Conservation (phyloP, 2,888 invertebrate species). For the Drosophila rubida region DNA sequence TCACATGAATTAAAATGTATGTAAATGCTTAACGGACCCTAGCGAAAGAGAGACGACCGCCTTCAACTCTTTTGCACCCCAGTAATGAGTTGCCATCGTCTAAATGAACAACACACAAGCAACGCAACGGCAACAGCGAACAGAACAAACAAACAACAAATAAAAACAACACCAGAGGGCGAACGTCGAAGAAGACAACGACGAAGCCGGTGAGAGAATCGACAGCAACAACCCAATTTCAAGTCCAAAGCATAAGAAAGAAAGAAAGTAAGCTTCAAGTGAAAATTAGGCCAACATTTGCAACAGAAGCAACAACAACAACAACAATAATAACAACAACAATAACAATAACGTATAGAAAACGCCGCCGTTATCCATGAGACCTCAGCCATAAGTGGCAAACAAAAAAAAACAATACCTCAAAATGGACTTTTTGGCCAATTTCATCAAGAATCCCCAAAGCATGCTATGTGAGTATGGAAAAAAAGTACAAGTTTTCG, state of each 20-base stretch:
- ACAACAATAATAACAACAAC: slow-evolving; percentile 15
- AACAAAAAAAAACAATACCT: slow-evolving; percentile 1
- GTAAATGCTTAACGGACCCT: slow-evolving; percentile 30
- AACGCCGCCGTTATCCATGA: slow-evolving; percentile 30
- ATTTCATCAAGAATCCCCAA: slow-evolving; percentile 67
- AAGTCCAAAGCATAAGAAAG: slow-evolving; percentile 31
- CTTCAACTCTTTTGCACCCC: slow-evolving; percentile 9
- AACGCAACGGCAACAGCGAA: slow-evolving; percentile 13
- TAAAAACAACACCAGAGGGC: slow-evolving; percentile 31
- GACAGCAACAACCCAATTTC: slow-evolving; percentile 25
- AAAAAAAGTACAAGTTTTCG: not conserved
- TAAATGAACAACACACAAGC: slow-evolving; percentile 27
- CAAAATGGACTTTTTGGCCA: slow-evolving; percentile 78
- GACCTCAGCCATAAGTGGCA: slow-evolving; percentile 27
- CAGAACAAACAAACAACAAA: slow-evolving; percentile 25
- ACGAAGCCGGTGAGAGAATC: slow-evolving; percentile 36
- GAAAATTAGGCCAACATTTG: slow-evolving; percentile 70
- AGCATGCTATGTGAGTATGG: slow-evolving; percentile 77
- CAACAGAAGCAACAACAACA: slow-evolving; percentile 6
- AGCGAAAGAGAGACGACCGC: slow-evolving; percentile 6
- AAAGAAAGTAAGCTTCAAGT: slow-evolving; percentile 65
- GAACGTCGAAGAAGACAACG: slow-evolving; percentile 8
- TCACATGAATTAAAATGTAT: slow-evolving; percentile 29
- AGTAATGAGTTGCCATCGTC: slow-evolving; percentile 41
- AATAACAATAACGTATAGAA: slow-evolving; percentile 12